A percentile compares a stretch with the other conserved stretches of the same genome.
These are phyloP conservation scores for Cyprinodon diabolis DNA, from an alignment of 2,797 vertebrate species.

Conservation along the genomic window DNA sequence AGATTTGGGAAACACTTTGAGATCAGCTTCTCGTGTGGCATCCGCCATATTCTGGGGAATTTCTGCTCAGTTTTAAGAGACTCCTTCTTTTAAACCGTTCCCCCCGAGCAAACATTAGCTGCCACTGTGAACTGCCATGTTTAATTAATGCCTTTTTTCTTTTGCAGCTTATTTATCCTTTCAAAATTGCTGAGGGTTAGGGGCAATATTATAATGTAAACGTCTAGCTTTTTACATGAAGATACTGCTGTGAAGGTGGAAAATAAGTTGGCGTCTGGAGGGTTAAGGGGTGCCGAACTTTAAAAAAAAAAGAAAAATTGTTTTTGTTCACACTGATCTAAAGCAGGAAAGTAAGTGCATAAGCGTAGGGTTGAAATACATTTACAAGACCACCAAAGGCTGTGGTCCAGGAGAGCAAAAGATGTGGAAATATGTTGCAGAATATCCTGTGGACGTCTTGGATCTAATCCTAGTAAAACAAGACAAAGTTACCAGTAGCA, in stretches of 20 bases:
- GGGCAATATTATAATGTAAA: slow-evolving; percentile 58
- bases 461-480: slow-evolving; percentile 25
- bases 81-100: slow-evolving; percentile 58
- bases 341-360: slow-evolving; percentile 37
- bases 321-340: slow-evolving; percentile 49
- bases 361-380: slow-evolving; percentile 41
- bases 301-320: slow-evolving; percentile 43
- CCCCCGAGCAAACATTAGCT: slow-evolving; percentile 49
- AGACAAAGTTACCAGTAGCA: background rate
- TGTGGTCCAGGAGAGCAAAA: slow-evolving; percentile 48
- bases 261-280: slow-evolving; percentile 24
- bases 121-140: slow-evolving; percentile 42
- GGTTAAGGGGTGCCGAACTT: slow-evolving; percentile 28
- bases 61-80: slow-evolving; percentile 68
- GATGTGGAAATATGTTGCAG: slow-evolving; percentile 45
- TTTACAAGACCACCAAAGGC: slow-evolving; percentile 68
- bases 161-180: slow-evolving; percentile 63
- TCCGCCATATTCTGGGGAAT: slow-evolving; percentile 47
- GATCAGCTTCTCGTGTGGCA: slow-evolving; percentile 74
- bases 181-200: slow-evolving; percentile 40
- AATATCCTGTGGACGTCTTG: slow-evolving; percentile 46
- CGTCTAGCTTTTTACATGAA: slow-evolving; percentile 53
- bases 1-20: slow-evolving; percentile 49
- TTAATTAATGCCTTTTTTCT: slow-evolving; percentile 61
- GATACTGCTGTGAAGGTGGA: slow-evolving; percentile 56